These are phyloP conservation scores for Nephila pilipes DNA, from an alignment of 1,140 invertebrate genomes.

Conservation along the genomic window DNA sequence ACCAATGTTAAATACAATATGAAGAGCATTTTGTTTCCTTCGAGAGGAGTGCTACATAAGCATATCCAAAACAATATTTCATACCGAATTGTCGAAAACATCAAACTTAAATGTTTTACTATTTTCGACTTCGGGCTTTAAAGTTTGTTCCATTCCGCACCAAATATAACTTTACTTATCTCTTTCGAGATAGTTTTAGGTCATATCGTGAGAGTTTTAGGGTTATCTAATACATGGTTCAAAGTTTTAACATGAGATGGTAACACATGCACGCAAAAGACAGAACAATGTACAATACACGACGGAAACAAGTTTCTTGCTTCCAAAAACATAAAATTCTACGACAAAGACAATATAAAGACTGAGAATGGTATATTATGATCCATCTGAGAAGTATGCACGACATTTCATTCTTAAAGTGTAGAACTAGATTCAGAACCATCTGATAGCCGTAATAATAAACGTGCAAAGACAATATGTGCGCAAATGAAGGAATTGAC, in stretches of 20 bases:
- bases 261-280: conserved; percentile 55
- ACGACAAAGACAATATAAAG: conserved; percentile 13
- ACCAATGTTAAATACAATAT: too few species aligned
- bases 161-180: too few species aligned
- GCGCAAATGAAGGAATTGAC: conserved; percentile 7
- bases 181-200: too few species aligned
- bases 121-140: too few species aligned
- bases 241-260: conserved; percentile 3
- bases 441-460: neutral
- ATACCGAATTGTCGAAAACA: too few species aligned
- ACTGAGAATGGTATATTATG: neutral
- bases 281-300: neutral
- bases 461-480: conserved; percentile 27
- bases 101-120: too few species aligned
- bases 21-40: too few species aligned
- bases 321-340: neutral
- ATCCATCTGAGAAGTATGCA: neutral
- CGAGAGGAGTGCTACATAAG: too few species aligned
- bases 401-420: conserved; percentile 9
- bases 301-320: neutral
- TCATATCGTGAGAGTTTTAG: too few species aligned
- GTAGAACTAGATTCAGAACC: neutral
- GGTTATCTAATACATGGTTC: too few species aligned
- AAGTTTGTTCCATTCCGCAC: too few species aligned
- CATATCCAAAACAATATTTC: too few species aligned